Percentiles rank a stretch among this genome's conserved stretches.
These are phyloP conservation scores for Octopus bimaculoides DNA, from an alignment of 1,140 invertebrate species.

Conservation along the genomic window DNA sequence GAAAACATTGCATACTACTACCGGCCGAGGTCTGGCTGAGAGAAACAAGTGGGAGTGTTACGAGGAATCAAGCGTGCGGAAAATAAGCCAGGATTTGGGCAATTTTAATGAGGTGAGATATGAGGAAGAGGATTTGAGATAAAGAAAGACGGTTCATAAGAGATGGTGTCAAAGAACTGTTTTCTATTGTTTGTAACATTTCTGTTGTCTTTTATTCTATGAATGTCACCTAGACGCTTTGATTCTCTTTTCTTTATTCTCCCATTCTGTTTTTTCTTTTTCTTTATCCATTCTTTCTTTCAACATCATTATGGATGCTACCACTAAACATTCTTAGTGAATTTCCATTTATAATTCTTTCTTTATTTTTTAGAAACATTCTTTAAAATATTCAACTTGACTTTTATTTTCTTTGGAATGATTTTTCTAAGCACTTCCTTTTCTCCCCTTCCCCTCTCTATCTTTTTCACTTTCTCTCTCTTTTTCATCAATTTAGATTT, in stretches of 20 bases:
- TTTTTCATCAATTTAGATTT: too few species aligned
- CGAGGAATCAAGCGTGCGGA: neutral
- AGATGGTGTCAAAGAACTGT: too few species aligned
- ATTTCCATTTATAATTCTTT: too few species aligned
- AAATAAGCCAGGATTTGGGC: neutral
- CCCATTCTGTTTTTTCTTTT: neutral
- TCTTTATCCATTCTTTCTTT: neutral
- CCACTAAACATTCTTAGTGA: too few species aligned
- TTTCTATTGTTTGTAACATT: neutral
- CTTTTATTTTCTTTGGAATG: too few species aligned
- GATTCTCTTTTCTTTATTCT: neutral
- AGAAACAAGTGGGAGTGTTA: neutral
- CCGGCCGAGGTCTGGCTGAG: neutral
- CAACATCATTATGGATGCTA: too few species aligned
- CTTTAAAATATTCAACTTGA: too few species aligned
- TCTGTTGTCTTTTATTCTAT: neutral
- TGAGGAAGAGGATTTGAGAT: neutral
- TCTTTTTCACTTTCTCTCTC: too few species aligned
- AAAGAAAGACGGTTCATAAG: neutral
- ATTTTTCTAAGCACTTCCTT: too few species aligned
- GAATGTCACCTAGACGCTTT: neutral
- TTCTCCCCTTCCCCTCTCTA: too few species aligned
- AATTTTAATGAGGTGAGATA: neutral
- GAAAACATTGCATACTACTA: neutral
- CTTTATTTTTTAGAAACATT: too few species aligned